Conservation (phyloP, 2,888 invertebrate species). For the Ctenicera cuprea region DNA sequence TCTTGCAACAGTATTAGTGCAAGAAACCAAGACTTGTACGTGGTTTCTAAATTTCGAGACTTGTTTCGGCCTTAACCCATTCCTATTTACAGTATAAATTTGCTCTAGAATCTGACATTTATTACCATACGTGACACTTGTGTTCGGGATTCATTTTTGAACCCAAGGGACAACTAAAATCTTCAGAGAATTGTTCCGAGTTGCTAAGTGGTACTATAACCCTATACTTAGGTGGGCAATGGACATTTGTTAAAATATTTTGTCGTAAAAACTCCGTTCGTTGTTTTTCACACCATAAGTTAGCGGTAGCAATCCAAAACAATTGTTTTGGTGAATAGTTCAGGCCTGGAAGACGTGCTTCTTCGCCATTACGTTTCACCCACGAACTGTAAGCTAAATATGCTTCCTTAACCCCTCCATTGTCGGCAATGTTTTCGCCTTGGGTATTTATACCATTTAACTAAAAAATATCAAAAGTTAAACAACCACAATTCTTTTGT, state of each 20-base stretch:
- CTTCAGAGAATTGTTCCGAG: conserved; percentile 73
- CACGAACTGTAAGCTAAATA: conserved; percentile 76
- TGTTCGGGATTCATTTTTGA: conserved; percentile 75
- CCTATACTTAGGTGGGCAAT: conserved; percentile 70
- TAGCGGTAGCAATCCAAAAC: conserved; percentile 80
- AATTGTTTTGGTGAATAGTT: conserved; percentile 66
- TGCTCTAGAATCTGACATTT: no score
- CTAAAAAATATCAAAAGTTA: no score
- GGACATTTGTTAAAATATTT: conserved; percentile 59
- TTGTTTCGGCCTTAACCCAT: no score
- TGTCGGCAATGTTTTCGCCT: conserved; percentile 95
- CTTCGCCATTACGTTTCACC: conserved; percentile 35
- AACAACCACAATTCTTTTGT: no score
- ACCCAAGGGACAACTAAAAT: conserved; percentile 74
- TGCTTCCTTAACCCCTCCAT: conserved; percentile 93
- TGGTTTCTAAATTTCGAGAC: no score
- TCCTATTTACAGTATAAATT: no score
- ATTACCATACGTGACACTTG: conserved; percentile 69
- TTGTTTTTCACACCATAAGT: conserved; percentile 78
- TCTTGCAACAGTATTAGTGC: no score
- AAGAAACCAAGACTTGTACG: no score
- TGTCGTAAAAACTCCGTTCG: conserved; percentile 39
- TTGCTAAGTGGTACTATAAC: conserved; percentile 76
- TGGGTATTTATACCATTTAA: conserved; percentile 80
- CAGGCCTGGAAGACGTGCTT: conserved; percentile 46